Evolutionary conservation across 2,888 invertebrate genomes (phyloP), one percentile per base, ranked within the genome.

Genomic region (Oligia strigilis): DNA sequence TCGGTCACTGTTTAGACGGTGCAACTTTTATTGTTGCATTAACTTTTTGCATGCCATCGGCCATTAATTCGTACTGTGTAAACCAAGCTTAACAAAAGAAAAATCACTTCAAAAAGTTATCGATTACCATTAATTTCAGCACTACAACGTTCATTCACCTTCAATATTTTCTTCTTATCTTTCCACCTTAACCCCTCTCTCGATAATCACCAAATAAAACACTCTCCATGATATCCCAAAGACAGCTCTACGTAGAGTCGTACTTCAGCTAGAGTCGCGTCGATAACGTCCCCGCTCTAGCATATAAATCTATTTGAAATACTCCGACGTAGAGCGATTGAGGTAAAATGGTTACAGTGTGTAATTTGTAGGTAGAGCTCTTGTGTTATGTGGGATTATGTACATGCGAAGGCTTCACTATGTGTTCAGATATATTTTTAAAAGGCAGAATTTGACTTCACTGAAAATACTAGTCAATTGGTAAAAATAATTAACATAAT

Each of bases 261-360:
- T 69, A 69, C 83, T 84, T 83, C 83, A 74, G 55, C 70, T 77
- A 87, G 85, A 85, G 85, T 80, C 87, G 80, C 62, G 75, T 80
- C 87, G 87, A 87, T 88, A 87, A 87, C 79, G 89, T 87, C 85
- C 77, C 75, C 75, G 67, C 62, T 81, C 77, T 67, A 74, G 60
- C 81, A 74, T 81, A 87, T 87, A 87, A 87, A 87, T 87, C 89
- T 88, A 87, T 87, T 87, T 87, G 87, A 88, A 87, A 87, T 88
- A 87, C 89, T 78, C 84, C 87, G 86, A 88, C 86, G 73, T 76
- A 75, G 80, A 86, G 84, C 87, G 84, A 88, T 88, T 81, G 88
- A 87, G 88, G 78, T 83, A 83, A 88, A 88, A 87, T 86, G 78
- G 84, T 81, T 83, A 81, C 70, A 69, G 77, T 84, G 60, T 87